A percentile compares a stretch with the other conserved stretches of the same genome.
phyloP scores from a whole-genome alignment of 1,140 invertebrate species.

The Arctopsyche grandis region DNA sequence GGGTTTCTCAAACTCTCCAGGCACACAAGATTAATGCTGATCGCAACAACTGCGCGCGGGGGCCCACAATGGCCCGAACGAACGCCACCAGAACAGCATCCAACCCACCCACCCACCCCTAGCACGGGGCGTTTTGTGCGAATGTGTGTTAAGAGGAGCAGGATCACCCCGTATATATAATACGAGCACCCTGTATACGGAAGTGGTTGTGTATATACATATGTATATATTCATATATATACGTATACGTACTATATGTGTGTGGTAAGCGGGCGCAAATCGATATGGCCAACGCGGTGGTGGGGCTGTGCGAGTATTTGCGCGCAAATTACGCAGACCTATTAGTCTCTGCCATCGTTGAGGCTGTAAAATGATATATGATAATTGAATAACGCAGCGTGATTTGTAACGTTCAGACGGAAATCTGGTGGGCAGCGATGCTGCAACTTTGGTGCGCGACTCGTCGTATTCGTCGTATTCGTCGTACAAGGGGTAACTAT shows the following conservation, averaged over 20 bases:
- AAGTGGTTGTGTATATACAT: neutral
- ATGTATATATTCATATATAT: neutral
- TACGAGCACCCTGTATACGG: neutral
- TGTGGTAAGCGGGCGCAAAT: constrained; percentile 7
- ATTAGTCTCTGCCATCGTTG: constrained; percentile 51
- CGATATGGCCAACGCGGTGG: constrained; percentile 29
- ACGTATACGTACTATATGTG: no score
- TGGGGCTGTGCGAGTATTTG: constrained; percentile 40
- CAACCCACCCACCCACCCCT: neutral
- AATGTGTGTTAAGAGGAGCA: neutral
- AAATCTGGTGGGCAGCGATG: constrained; percentile 25
- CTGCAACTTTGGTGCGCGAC: constrained; percentile 13
- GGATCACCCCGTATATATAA: neutral
- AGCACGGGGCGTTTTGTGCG: neutral
- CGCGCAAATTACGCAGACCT: constrained; percentile 51
- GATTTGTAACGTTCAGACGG: constrained; percentile 45
- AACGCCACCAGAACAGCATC: constrained; percentile 10
- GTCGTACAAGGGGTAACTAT: no score
- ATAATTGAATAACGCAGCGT: constrained; percentile 51
- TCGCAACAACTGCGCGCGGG: constrained; percentile 31
- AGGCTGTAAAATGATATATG: constrained; percentile 50
- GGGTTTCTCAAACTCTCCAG: constrained; percentile 32
- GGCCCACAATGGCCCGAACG: constrained; percentile 32
- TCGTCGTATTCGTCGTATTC: no score
- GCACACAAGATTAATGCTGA: constrained; percentile 44